Evolutionary conservation across 2,888 invertebrate species (phyloP).

Genomic region (Conchocele bisecta): DNA sequence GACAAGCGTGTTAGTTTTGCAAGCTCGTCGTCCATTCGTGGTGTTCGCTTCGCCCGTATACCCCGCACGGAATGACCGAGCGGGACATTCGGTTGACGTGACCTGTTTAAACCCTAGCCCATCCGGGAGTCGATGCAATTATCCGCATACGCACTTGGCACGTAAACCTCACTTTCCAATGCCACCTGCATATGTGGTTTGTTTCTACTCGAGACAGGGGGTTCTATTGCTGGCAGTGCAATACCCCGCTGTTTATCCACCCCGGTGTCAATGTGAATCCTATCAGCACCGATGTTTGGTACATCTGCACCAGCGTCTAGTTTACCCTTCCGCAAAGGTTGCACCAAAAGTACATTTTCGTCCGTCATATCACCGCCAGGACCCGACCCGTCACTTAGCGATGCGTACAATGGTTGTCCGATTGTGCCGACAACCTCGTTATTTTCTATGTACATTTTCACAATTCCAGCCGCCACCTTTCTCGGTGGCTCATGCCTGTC

Average conservation of each 20-base stretch:
- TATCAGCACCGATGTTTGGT: too few relatives aligned
- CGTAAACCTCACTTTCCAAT: not conserved
- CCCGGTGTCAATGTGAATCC: too few relatives aligned
- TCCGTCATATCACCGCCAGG: constrained; percentile 27
- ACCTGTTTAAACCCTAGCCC: constrained; percentile 53
- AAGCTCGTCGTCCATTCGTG: constrained; percentile 54
- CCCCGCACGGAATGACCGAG: constrained; percentile 35
- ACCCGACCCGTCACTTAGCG: constrained; percentile 44
- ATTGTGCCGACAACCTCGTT: constrained; percentile 44
- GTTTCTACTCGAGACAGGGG: not conserved
- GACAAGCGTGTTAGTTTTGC: constrained; percentile 58
- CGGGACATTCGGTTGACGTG: constrained; percentile 44
- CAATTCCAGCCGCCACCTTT: constrained; percentile 48
- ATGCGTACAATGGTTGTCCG: constrained; percentile 37
- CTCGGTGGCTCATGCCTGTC: constrained; percentile 39
- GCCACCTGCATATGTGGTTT: not conserved
- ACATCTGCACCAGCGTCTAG: constrained; percentile 16
- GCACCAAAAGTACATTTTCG: constrained; percentile 43
- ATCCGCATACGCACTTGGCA: constrained; percentile 22
- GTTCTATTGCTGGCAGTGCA: not conserved
- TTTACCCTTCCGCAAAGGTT: constrained; percentile 45
- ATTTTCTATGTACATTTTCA: constrained; percentile 52
- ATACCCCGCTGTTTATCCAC: too few relatives aligned
- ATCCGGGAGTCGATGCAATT: constrained; percentile 42
- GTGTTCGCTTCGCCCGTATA: constrained; percentile 43